A percentile compares a stretch with the other conserved stretches of the same genome.
Evolutionary conservation across 2,888 invertebrate species (phyloP).

Genomic region (Meganola albula): DNA sequence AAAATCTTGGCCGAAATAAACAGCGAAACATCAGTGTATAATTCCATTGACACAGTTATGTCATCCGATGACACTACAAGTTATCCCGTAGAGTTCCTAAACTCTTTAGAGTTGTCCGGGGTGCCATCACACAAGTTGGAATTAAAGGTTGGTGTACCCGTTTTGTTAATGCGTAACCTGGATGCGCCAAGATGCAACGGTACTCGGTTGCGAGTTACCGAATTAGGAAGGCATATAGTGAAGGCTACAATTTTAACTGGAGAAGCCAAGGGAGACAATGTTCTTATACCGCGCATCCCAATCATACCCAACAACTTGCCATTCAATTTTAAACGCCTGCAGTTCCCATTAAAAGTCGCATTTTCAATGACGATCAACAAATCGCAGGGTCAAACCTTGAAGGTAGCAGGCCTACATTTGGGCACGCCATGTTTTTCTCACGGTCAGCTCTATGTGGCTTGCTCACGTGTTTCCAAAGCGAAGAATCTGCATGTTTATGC

Average conservation of each 20-base stretch:
- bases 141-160: slow-evolving; percentile 21
- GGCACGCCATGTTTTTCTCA: no score
- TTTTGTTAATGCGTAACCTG: slow-evolving; percentile 23
- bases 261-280: slow-evolving; percentile 24
- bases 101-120: slow-evolving; percentile 28
- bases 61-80: slow-evolving; percentile 8
- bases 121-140: slow-evolving; percentile 11
- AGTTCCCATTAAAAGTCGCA: slow-evolving; percentile 24
- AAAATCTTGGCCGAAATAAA: slow-evolving; percentile 21
- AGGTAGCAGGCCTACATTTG: slow-evolving; percentile 14
- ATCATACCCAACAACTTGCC: slow-evolving; percentile 29
- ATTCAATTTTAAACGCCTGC: slow-evolving; percentile 25
- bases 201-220: slow-evolving; percentile 3
- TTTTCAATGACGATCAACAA: slow-evolving; percentile 25
- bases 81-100: slow-evolving; percentile 28
- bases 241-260: slow-evolving; percentile 28
- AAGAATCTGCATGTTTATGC: slow-evolving; percentile 1
- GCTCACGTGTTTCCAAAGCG: background rate
- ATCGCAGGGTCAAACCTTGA: slow-evolving; percentile 24
- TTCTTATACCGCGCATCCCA: slow-evolving; percentile 30
- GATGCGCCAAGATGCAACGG: slow-evolving; percentile 24
- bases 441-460: slow-evolving; percentile 4
- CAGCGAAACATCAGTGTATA: slow-evolving; percentile 16
- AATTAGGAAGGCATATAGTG: slow-evolving; percentile 14
- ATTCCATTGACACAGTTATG: slow-evolving; percentile 25